A percentile compares a stretch with the other conserved stretches of the same genome.
phyloP scores from a whole-genome alignment of 2,797 vertebrate species.

The Tolypeutes matacus region DNA sequence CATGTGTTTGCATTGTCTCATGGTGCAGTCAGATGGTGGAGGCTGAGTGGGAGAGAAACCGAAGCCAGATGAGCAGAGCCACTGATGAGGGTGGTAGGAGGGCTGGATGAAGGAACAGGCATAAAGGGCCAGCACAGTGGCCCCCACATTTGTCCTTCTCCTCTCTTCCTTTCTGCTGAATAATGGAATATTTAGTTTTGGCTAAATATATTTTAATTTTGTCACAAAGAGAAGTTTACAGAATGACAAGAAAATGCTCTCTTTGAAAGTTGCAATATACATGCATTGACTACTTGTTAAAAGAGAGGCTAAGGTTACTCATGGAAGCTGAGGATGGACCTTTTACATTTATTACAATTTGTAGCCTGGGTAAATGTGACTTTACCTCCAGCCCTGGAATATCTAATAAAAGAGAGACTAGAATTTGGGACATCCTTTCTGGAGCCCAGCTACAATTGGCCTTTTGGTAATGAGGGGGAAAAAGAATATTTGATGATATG shows the following conservation, averaged over 20 bases:
- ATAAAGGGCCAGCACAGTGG: neutral
- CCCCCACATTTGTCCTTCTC: fast-evolving
- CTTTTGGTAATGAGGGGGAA: neutral
- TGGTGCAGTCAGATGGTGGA: neutral
- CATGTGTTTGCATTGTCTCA: neutral
- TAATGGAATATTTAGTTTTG: neutral
- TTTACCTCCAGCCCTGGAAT: neutral
- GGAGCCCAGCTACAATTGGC: neutral
- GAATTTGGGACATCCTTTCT: neutral
- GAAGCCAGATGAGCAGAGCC: neutral
- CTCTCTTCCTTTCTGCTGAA: neutral
- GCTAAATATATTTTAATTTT: constrained; percentile 7
- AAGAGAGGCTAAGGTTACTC: constrained; percentile 44
- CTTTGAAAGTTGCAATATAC: neutral
- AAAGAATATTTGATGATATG: neutral
- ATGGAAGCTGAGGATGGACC: neutral
- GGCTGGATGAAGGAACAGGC: neutral
- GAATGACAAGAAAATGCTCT: constrained; percentile 1
- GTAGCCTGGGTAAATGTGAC: neutral
- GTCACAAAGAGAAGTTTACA: neutral
- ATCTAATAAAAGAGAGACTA: neutral
- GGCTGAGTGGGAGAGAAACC: neutral
- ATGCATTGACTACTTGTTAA: neutral
- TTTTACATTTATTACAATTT: constrained; percentile 3
- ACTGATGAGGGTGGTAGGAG: neutral